These are phyloP conservation scores for Microcebus ravelobensis DNA, from an alignment of 2,113 vertebrate species.

Conservation along the genomic window DNA sequence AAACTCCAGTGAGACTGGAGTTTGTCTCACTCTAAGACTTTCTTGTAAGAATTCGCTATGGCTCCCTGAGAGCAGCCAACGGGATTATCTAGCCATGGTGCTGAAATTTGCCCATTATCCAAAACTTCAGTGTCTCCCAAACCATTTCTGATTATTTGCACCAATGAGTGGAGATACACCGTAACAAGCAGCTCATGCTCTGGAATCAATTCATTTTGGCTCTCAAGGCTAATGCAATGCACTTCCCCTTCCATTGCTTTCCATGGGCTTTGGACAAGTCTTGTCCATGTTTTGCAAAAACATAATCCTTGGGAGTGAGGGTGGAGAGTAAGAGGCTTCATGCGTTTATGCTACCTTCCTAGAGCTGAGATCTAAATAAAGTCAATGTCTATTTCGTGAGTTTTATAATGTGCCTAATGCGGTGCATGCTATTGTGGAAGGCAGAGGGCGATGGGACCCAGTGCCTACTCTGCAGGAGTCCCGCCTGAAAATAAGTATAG, in stretches of 20 bases:
- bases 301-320: neutral
- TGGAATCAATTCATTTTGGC: neutral
- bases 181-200: too few species aligned
- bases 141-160: neutral
- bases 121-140: neutral
- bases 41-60: neutral
- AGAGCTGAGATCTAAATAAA: neutral
- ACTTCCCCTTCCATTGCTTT: neutral
- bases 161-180: neutral
- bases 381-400: neutral
- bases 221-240: neutral
- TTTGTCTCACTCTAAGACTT: neutral
- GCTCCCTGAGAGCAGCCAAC: neutral
- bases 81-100: neutral
- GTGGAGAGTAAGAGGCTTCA: neutral
- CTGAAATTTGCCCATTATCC: neutral
- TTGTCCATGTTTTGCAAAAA: neutral
- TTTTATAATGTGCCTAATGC: neutral
- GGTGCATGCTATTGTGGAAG: neutral
- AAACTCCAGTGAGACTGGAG: neutral
- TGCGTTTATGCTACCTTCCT: neutral
- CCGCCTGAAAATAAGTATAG: neutral
- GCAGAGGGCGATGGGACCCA: neutral
- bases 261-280: neutral
- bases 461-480: fast-evolving